phyloP scores from a whole-genome alignment of 1,140 invertebrate genomes.

The Bradynema listronoti region DNA sequence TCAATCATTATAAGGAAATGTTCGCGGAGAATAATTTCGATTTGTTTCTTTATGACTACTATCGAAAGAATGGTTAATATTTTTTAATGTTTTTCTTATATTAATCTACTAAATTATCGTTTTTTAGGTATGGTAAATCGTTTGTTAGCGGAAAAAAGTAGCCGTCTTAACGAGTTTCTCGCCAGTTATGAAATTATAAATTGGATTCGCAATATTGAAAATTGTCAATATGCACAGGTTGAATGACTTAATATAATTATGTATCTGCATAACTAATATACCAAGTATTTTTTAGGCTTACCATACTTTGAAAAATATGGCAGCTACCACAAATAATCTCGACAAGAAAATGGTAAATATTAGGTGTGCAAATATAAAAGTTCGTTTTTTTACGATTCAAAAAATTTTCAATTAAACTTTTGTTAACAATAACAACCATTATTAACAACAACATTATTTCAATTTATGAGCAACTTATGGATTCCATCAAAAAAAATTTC shows the following conservation, averaged over 20 bases:
- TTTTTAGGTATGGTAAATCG: slow-evolving; percentile 35
- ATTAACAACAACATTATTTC: too few relatives aligned
- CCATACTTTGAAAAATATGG: too few relatives aligned
- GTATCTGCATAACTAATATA: not conserved
- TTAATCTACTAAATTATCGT: slow-evolving; percentile 8
- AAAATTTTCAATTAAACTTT: not conserved
- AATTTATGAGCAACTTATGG: too few relatives aligned
- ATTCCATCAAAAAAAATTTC: too few relatives aligned
- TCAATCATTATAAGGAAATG: slow-evolving; percentile 19
- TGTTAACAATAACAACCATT: too few relatives aligned
- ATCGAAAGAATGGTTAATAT: slow-evolving; percentile 27
- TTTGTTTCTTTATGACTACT: slow-evolving; percentile 29
- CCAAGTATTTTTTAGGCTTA: too few relatives aligned
- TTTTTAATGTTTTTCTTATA: slow-evolving; percentile 6
- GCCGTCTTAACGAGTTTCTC: slow-evolving; percentile 23
- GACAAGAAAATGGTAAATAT: not conserved
- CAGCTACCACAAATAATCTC: not conserved
- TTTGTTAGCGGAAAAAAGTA: slow-evolving; percentile 22
- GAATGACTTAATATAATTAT: not conserved
- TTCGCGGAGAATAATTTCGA: slow-evolving; percentile 18
- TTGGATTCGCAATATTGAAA: slow-evolving; percentile 29
- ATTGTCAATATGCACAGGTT: slow-evolving; percentile 13
- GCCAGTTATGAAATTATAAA: slow-evolving; percentile 22
- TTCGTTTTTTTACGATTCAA: not conserved
- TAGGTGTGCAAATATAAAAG: not conserved